phyloP scores from a whole-genome alignment of 2,888 invertebrate genomes.

The Sarcophaga rosellei region DNA sequence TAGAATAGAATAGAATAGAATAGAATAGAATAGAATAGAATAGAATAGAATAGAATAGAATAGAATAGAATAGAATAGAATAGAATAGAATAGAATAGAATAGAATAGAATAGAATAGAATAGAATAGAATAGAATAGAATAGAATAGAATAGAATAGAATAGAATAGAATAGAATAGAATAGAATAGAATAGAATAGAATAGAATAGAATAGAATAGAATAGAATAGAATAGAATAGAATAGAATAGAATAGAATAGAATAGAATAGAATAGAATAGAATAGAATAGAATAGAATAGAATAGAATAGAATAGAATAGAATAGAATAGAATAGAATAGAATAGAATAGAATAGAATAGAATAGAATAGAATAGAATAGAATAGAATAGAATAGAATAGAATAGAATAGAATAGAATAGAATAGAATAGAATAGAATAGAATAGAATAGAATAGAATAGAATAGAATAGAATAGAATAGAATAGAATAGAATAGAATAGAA shows the following conservation, averaged over 20 bases:
- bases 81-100: slow-evolving; percentile 45
- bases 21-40: slow-evolving; percentile 44
- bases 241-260: slow-evolving; percentile 35
- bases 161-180: slow-evolving; percentile 33
- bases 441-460: slow-evolving; percentile 38
- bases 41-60: slow-evolving; percentile 47
- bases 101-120: slow-evolving; percentile 41
- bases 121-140: slow-evolving; percentile 44
- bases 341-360: slow-evolving; percentile 37
- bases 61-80: slow-evolving; percentile 45
- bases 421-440: slow-evolving; percentile 13
- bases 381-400: slow-evolving; percentile 44
- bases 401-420: slow-evolving; percentile 33
- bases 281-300: slow-evolving; percentile 42
- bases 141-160: slow-evolving; percentile 42
- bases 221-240: slow-evolving; percentile 33
- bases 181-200: slow-evolving; percentile 1
- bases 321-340: slow-evolving; percentile 35
- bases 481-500: slow-evolving; percentile 39
- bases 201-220: slow-evolving; percentile 9
- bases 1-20: slow-evolving; percentile 39
- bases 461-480: slow-evolving; percentile 42
- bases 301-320: slow-evolving; percentile 36
- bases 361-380: slow-evolving; percentile 41
- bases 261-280: slow-evolving; percentile 40